A percentile compares a stretch with the other conserved stretches of the same genome.
Conservation (phyloP, 2,888 invertebrate genomes). For the Drosophila kanekoi region DNA sequence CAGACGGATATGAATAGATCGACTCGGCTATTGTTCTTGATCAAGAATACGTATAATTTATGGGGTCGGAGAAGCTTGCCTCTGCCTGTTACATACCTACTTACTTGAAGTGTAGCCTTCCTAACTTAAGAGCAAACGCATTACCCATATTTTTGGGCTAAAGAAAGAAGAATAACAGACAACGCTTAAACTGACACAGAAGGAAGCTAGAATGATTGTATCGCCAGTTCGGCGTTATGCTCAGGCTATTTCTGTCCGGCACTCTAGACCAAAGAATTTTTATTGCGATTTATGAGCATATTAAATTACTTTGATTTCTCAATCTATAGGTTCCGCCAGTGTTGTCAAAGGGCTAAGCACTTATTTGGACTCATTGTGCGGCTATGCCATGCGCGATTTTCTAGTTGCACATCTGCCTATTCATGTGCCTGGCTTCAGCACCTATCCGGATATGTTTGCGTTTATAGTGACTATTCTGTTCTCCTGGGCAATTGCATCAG, state of each 20-base stretch:
- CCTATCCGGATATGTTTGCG: slow-evolving; percentile 92
- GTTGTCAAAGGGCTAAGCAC: slow-evolving; percentile 93
- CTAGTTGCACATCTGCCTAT: slow-evolving; percentile 89
- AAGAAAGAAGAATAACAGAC: too few species aligned
- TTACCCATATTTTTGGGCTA: too few species aligned
- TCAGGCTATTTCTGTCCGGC: not conserved
- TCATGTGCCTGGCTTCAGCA: slow-evolving; percentile 88
- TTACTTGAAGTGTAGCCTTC: too few species aligned
- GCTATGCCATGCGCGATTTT: slow-evolving; percentile 88
- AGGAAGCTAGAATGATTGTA: too few species aligned
- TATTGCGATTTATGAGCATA: not conserved
- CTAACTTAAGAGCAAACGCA: too few species aligned
- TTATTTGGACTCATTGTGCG: slow-evolving; percentile 90
- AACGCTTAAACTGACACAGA: too few species aligned
- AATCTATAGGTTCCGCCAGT: slow-evolving; percentile 89
- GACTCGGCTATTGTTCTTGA: too few species aligned
- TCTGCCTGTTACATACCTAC: not conserved
- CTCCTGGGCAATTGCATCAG: slow-evolving; percentile 91
- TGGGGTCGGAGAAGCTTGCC: too few species aligned
- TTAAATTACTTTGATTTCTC: slow-evolving; percentile 17
- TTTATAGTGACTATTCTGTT: slow-evolving; percentile 89
- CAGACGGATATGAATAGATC: too few species aligned
- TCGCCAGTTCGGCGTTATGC: too few species aligned
- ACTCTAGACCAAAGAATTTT: not conserved
- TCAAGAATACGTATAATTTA: too few species aligned